phyloP scores from a whole-genome alignment of 2,888 invertebrate species.

The Cynaeus angustus region DNA sequence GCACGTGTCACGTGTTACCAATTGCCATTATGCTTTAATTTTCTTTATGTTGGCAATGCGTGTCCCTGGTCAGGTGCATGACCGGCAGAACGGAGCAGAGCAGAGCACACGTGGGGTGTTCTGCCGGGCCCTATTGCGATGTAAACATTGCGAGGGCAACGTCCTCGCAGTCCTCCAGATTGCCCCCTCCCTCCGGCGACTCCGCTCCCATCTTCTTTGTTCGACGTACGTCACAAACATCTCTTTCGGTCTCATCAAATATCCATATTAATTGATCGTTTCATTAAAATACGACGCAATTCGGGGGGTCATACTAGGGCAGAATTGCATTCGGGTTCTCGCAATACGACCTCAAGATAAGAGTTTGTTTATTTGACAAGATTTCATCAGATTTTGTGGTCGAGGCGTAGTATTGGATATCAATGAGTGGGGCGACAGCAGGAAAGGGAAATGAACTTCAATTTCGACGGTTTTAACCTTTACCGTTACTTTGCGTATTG shows the following conservation, averaged over 20 bases:
- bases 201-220: conserved; percentile 48
- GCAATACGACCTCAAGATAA: conserved; percentile 8
- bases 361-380: conserved; percentile 1
- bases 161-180: conserved; percentile 56
- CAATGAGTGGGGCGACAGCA: conserved; percentile 12
- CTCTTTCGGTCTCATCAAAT: conserved; percentile 25
- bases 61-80: conserved; percentile 47
- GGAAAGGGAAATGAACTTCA: conserved; percentile 46
- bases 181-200: conserved; percentile 20
- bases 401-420: conserved; percentile 9
- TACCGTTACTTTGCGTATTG: conserved; percentile 36
- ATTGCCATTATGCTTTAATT: conserved; percentile 5
- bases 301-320: conserved; percentile 22
- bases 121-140: conserved; percentile 65
- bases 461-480: conserved; percentile 37
- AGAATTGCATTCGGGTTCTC: conserved; percentile 30
- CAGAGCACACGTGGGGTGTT: conserved; percentile 42
- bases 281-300: conserved; percentile 24
- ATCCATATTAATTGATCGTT: conserved; percentile 19
- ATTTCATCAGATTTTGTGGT: conserved; percentile 24
- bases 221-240: conserved; percentile 16
- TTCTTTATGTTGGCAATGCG: conserved; percentile 21
- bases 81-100: conserved; percentile 27
- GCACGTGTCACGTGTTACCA: conserved; percentile 9
- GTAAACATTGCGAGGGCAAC: conserved; percentile 70